A percentile compares a stretch with the other conserved stretches of the same genome.
These are phyloP conservation scores for Bothrops jararaca DNA, from an alignment of 2,113 vertebrate species.

Conservation along the genomic window DNA sequence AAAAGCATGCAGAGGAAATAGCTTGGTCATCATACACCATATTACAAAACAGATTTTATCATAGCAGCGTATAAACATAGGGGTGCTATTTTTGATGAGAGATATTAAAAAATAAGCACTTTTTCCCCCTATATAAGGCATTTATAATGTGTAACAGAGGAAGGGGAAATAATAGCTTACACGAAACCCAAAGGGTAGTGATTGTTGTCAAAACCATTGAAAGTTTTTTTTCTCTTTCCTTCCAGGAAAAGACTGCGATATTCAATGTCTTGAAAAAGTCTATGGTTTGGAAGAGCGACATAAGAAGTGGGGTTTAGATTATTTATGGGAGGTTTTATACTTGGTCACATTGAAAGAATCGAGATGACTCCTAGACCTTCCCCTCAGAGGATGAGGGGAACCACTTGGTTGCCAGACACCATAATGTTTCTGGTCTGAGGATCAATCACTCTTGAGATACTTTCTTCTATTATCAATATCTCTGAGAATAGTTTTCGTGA, in stretches of 20 bases:
- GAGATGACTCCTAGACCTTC: not conserved
- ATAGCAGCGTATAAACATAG: too few relatives aligned
- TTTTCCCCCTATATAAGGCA: not conserved
- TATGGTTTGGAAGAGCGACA: conserved; percentile 56
- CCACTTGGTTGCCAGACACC: not conserved
- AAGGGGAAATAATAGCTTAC: not conserved
- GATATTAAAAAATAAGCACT: not conserved
- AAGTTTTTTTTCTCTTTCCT: conserved; percentile 36
- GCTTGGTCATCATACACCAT: not conserved
- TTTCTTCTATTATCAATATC: not conserved
- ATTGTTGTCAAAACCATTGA: not conserved
- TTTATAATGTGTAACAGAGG: not conserved
- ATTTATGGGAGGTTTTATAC: conserved; percentile 65
- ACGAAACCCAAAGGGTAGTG: not conserved
- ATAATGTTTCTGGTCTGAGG: not conserved
- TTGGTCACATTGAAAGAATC: conserved; percentile 57
- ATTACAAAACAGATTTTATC: not conserved
- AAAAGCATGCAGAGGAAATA: not conserved
- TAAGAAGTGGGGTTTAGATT: conserved; percentile 68
- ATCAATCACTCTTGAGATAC: not conserved
- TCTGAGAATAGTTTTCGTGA: not conserved
- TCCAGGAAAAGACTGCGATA: conserved; percentile 65
- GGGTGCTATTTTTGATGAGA: not conserved
- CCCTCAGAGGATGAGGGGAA: accelerated
- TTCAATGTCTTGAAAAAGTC: conserved; percentile 57